Evolutionary conservation across 2,113 vertebrate genomes (phyloP), one percentile per base, ranked within the genome.

Genomic region (Tamias sibiricus): DNA sequence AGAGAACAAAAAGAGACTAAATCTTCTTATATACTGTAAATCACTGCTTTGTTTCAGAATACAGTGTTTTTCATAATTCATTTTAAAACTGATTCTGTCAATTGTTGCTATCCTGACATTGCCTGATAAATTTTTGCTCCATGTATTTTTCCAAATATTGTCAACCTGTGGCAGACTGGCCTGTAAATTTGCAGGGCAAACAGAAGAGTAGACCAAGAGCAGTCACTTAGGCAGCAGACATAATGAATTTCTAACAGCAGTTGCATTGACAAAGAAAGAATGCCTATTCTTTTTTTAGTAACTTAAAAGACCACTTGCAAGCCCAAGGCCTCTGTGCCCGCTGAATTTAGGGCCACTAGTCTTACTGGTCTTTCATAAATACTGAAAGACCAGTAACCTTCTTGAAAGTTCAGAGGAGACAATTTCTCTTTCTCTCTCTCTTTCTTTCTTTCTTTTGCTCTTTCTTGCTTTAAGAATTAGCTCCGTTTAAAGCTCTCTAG

Each of bases 51-150:
- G 64, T 86, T 94, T 94, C 17, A 77, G 89, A 92, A 77, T n/a
- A 94, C 16, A 62, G 59, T 26, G 30, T 75, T 91, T 90, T 92
- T 52, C 87, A 24, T 22, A 22, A 96, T 89, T 96, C 75, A 93
- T 77, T 94, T 82, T 75, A 54, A 93, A 91, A 91, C 16, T 44
- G 52, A 94, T 83, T 87, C 71, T 84, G 87, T 81, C 87, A 64
- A 96, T 72, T 94, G 68, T 93, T 95, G 37, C 20, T 87, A n/a
- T 37, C n/a, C n/a, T 94, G 81, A 94, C 71, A 90, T 90, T 92
- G 71, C 44, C 74, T 91, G 77, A 93, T 83, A 96, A 80, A 86
- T 82, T 91, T 93, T 95, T 49, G 96, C 24, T 35, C 24, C 11
- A 47, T 91, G 44, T 35, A 30, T 12, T 91, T 95, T 57, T 80